phyloP scores from a whole-genome alignment of 2,888 invertebrate genomes.

The Mimas tiliae region DNA sequence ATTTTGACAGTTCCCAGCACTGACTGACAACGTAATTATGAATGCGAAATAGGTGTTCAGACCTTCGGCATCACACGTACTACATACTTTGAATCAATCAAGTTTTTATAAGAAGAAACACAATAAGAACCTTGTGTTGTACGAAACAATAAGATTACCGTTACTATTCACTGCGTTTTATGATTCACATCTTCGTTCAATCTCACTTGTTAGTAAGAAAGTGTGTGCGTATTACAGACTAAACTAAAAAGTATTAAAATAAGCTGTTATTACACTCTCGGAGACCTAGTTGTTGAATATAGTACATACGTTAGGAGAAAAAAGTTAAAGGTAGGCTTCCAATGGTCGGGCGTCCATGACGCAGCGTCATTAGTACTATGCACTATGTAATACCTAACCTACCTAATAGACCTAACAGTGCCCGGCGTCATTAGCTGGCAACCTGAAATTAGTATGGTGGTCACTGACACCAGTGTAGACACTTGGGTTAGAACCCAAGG shows the following conservation, averaged over 20 bases:
- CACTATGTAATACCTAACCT: too few relatives aligned
- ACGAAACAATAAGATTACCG: constrained; percentile 26
- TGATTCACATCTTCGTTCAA: constrained; percentile 13
- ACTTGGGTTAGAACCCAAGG: too few relatives aligned
- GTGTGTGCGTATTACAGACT: neutral
- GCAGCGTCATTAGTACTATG: too few relatives aligned
- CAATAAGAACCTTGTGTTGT: constrained; percentile 16
- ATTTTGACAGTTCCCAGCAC: constrained; percentile 49
- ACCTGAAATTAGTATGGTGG: too few relatives aligned
- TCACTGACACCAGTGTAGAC: too few relatives aligned
- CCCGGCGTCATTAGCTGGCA: too few relatives aligned
- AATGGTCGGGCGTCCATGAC: too few relatives aligned
- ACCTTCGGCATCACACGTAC: constrained; percentile 48
- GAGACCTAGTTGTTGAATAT: neutral
- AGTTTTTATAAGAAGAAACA: constrained; percentile 32
- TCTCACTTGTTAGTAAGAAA: constrained; percentile 14
- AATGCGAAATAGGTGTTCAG: constrained; percentile 59
- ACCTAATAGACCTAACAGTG: too few relatives aligned
- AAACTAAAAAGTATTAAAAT: too few relatives aligned
- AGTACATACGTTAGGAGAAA: neutral
- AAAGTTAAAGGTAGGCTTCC: too few relatives aligned
- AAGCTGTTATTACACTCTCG: too few relatives aligned
- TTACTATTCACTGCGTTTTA: constrained; percentile 25
- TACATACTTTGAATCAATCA: constrained; percentile 40
- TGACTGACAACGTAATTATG: constrained; percentile 73